These are phyloP conservation scores for Cherax destructor DNA, from an alignment of 1,140 invertebrate genomes.

Conservation along the genomic window DNA sequence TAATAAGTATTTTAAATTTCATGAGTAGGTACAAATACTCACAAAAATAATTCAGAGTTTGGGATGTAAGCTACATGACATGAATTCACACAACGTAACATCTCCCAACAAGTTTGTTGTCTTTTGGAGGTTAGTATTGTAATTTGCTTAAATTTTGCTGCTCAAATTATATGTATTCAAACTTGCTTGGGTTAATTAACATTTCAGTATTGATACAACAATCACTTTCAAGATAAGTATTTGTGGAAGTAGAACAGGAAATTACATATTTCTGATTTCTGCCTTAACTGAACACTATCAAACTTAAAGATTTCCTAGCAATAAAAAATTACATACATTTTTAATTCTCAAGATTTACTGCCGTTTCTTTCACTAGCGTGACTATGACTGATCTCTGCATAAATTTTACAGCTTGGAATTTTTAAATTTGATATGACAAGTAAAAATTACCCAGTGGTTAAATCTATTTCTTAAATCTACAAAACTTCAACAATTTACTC, in stretches of 20 bases:
- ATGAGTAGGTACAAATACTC: conserved; percentile 16
- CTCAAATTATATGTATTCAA: conserved; percentile 60
- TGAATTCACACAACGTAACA: conserved; percentile 66
- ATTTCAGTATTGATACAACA: conserved; percentile 69
- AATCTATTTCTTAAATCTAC: background rate
- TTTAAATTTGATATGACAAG: background rate
- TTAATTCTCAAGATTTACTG: no score
- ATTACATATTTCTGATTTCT: background rate
- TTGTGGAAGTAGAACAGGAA: conserved; percentile 59
- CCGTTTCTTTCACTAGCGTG: background rate
- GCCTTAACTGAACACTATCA: background rate
- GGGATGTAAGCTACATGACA: conserved; percentile 59
- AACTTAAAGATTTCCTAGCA: background rate
- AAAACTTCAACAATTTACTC: background rate
- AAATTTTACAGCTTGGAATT: conserved; percentile 23
- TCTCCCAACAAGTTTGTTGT: conserved; percentile 68
- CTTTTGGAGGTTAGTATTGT: conserved; percentile 59
- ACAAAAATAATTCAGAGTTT: conserved; percentile 54
- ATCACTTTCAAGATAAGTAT: conserved; percentile 50
- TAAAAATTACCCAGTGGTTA: background rate
- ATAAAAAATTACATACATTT: background rate
- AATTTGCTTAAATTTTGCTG: conserved; percentile 43
- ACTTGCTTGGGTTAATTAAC: conserved; percentile 67
- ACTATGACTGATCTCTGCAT: background rate
- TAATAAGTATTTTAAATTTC: no score